Percentiles rank a stretch among this genome's conserved stretches.
phyloP scores from a whole-genome alignment of 2,113 vertebrate genomes.

The Gyps fulvus region DNA sequence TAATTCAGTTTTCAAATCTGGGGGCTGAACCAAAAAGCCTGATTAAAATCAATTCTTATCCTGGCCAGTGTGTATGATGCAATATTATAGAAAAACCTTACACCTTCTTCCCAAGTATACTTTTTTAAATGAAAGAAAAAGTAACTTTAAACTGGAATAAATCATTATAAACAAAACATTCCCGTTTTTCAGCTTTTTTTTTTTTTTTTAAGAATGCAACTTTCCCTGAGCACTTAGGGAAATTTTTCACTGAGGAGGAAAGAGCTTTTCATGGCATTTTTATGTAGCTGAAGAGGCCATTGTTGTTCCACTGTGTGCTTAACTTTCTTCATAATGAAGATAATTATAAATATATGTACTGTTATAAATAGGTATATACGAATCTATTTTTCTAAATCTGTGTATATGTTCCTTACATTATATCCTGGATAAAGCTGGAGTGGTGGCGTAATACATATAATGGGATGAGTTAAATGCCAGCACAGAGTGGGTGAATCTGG shows the following conservation, averaged over 20 bases:
- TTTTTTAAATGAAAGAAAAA: neutral
- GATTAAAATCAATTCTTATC: neutral
- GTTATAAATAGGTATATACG: neutral
- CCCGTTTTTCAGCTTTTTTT: neutral
- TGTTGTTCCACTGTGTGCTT: neutral
- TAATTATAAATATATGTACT: slow-evolving; percentile 12
- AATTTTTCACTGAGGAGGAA: neutral
- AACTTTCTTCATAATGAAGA: neutral
- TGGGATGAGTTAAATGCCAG: slow-evolving; percentile 58
- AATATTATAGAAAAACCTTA: neutral
- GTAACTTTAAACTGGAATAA: neutral
- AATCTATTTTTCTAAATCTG: slow-evolving; percentile 10
- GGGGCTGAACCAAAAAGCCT: fast-evolving
- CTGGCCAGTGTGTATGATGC: neutral
- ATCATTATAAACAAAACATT: neutral
- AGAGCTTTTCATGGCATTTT: neutral
- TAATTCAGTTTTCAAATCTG: neutral
- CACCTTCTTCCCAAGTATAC: neutral
- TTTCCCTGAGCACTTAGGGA: neutral
- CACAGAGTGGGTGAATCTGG: slow-evolving; percentile 45
- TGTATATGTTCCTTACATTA: slow-evolving; percentile 17
- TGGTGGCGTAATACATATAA: slow-evolving; percentile 11
- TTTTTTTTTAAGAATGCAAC: neutral
- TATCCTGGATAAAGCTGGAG: neutral
- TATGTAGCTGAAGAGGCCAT: neutral